Evolutionary conservation across 2,888 invertebrate species (phyloP), one percentile per base, ranked within the genome.

Genomic region (Tineola bisselliella): DNA sequence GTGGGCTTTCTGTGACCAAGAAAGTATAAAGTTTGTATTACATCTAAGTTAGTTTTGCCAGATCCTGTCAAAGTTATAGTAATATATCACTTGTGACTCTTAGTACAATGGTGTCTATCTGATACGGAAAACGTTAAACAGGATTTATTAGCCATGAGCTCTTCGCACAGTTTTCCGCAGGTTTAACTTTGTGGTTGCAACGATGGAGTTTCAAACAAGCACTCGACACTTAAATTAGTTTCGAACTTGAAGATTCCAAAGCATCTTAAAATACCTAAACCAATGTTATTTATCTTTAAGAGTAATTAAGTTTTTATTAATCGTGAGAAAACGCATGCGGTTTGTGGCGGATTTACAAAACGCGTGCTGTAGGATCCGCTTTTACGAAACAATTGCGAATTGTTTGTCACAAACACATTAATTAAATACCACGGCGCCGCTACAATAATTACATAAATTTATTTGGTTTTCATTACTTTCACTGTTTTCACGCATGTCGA

Each of bases 211-310:
- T 44, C 13, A 59, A 59, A 58, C 58, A 58, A 59, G 44, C 59
- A 59, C 59, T 59, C 44, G 44, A 59, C 68, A 69, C 69, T 69
- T 69, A 69, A 70, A 69, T 71, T 69, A 68, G 67, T 69, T 70
- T 13, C 19, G 13, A 44, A 44, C 59, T 59, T 44, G 3, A 59
- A 58, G 33, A 59, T 48, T 48, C 56, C 56, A 2, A 44, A 38
- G 38, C 61, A 58, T 44, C 44, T 25, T 17, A 25, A 60, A 62
- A 54, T 17, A 52, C 33, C 44, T 60, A 60, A 33, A 56, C 15
- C 15, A 58, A 58, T 58, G 31, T 56, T 56, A 56, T 56, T 25
- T n/a, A n/a, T n/a, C n/a, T n/a, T n/a, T n/a, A n/a, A n/a, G n/a
- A n/a, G n/a, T n/a, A n/a, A n/a, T n/a, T n/a, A n/a, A n/a, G n/a